Evolutionary conservation across 2,888 invertebrate genomes (phyloP), one percentile per base, ranked within the genome.

Genomic region (Drosophila greeni): DNA sequence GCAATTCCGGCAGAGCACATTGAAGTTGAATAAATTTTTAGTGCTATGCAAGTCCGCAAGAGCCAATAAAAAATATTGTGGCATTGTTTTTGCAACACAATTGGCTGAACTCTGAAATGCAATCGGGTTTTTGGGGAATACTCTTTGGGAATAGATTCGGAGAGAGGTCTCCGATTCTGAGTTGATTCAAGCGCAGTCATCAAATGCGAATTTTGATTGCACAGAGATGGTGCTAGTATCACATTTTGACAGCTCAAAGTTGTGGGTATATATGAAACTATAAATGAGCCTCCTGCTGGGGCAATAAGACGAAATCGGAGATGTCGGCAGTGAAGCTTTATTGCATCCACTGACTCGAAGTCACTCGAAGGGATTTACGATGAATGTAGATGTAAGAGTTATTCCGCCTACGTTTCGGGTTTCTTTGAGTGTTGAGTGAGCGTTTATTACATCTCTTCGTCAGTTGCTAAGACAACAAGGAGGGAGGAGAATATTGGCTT

Each of bases 41-140:
- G 52, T 51, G 45, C 43, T 33, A 24, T 45, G 33, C 8, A 26
- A 36, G 43, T 45, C 34, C 57, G 11, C 34, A n/a, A 37, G 29
- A 62, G 33, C 37, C 42, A 52, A 34, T 52, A 52, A 33, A 62
- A 51, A 52, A 59, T 59, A 60, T 48, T 60, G 43, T 52, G 43
- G 18, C 33, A 43, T 34, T 57, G 33, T 56, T 57, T 56, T 53
- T 53, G 20, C 53, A 23, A n/a, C 42, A 33, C 54, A 53, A 57
- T 40, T 53, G 39, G 31, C 20, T 34, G 57, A 34, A 33, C 24
- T 37, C 23, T 16, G 11, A 29, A 29, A 36, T 57, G 42, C 42
- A 57, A 40, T 58, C 16, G 40, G 8, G 20, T 20, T 33, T 42
- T 34, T 34, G 26, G 54, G 53, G 55, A 8, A 26, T 20, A 52